Percentiles rank a stretch among this genome's conserved stretches.
These are phyloP conservation scores for Chondrilla cf. caribensis DNA, from an alignment of 37 sponge, comb jelly and placozoan species.

Conservation along the genomic window DNA sequence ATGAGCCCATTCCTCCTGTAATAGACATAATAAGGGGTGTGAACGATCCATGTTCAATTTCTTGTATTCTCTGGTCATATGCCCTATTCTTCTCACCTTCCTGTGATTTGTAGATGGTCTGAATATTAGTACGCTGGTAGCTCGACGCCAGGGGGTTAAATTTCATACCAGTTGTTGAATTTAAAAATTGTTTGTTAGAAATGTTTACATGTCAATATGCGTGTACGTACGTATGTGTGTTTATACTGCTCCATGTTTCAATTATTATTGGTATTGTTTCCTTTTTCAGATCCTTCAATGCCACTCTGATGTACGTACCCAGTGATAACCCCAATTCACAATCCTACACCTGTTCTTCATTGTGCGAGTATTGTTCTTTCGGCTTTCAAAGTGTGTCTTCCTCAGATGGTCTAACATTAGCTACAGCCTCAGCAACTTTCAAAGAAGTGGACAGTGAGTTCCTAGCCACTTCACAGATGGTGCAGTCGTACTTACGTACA, in stretches of 20 bases:
- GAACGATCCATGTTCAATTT: too few relatives aligned
- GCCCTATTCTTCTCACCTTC: too few relatives aligned
- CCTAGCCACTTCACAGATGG: background rate
- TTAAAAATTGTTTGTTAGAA: background rate
- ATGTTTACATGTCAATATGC: background rate
- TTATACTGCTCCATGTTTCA: background rate
- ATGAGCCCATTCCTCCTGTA: too few relatives aligned
- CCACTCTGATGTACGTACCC: constrained; percentile 18
- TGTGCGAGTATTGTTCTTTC: background rate
- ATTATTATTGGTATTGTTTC: background rate
- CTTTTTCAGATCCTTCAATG: constrained; percentile 4
- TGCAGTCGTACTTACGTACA: background rate
- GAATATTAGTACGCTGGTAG: too few relatives aligned
- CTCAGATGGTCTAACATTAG: background rate
- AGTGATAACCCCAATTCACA: background rate
- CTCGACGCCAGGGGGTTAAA: too few relatives aligned
- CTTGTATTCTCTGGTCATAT: too few relatives aligned
- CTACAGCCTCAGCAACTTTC: constrained; percentile 22
- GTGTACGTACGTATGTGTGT: background rate
- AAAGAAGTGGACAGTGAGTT: constrained; percentile 26
- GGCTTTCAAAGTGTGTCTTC: background rate
- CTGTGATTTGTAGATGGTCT: too few relatives aligned
- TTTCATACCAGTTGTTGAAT: background rate
- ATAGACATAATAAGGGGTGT: too few relatives aligned
- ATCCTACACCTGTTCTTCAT: background rate